Evolutionary conservation across 2,113 vertebrate species (phyloP), one percentile per base, ranked within the genome.

Genomic region (rabbit (Oryctolagus cuniculus)): DNA sequence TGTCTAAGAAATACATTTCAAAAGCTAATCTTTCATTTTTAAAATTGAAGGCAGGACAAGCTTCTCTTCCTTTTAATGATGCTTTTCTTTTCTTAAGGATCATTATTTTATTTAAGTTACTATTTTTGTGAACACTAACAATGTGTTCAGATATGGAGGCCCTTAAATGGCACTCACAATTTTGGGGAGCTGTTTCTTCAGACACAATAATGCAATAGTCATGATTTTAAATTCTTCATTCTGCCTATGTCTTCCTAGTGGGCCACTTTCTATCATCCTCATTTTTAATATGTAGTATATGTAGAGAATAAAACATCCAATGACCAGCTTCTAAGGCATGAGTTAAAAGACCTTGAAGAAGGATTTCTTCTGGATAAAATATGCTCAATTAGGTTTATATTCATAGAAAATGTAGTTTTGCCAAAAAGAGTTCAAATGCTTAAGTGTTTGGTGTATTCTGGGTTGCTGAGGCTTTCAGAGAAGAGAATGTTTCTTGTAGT

Each of bases 91-190:
- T 81, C 27, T 84, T 72, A 81, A 77, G n/a, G 10, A 6, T 27
- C 24, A 34, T 19, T 24, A 44, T 44, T 44, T 44, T 44, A 44
- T 44, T 44, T 44, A 44, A 21, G 61, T 85, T 83, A 78, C 74
- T 88, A 64, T 67, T 87, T 87, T 95, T 82, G 82, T 70, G 38
- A 89, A 49, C 61, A 82, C 93, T 82, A 93, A 77, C 16, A 89
- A 31, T 44, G 21, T 82, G 36, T 73, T 89, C 19, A 70, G 17
- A 58, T 74, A 49, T 66, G 10, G 29, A 87, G 24, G 66, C 75
- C 49, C 25, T 75, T 51, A 29, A 67, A 4, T 22, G 25, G 38
- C 17, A 67, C 44, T n/a, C 51, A 77, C 19, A 15, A 6, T 63
- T 63, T 69, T 27, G 17, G 22, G 16, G 4, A 16, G 2, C 49